A percentile compares a stretch with the other conserved stretches of the same genome.
These are phyloP conservation scores for Mamestra brassicae DNA, from an alignment of 2,888 invertebrate species.

Conservation along the genomic window DNA sequence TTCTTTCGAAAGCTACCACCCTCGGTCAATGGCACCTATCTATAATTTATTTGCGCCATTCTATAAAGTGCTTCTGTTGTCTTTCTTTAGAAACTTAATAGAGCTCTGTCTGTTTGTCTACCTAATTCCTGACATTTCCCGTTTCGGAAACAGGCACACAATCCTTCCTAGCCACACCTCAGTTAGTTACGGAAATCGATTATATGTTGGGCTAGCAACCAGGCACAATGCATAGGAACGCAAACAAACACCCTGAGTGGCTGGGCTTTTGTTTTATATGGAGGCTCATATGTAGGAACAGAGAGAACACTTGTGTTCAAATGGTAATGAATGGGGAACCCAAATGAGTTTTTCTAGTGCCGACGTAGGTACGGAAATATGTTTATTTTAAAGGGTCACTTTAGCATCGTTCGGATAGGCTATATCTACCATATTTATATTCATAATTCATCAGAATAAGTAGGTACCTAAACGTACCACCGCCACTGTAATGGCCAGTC, in stretches of 20 bases:
- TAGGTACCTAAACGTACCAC: background rate
- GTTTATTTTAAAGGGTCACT: background rate
- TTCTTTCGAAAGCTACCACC: background rate
- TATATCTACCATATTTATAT: background rate
- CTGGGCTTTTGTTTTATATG: constrained; percentile 6
- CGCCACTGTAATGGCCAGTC: too few species aligned
- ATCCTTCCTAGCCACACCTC: constrained; percentile 25
- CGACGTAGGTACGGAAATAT: background rate
- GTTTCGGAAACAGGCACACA: constrained; percentile 6
- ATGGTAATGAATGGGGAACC: background rate
- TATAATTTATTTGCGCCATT: background rate
- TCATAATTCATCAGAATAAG: background rate
- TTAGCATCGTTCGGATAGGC: background rate
- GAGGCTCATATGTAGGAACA: background rate
- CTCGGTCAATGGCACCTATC: background rate
- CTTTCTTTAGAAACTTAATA: background rate
- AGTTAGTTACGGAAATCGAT: constrained; percentile 29
- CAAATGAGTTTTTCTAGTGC: background rate
- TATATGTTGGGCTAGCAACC: constrained; percentile 16
- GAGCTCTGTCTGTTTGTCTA: background rate
- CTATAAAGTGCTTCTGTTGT: background rate
- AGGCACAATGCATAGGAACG: constrained; percentile 6
- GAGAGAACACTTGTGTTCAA: background rate
- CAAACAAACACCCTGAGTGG: constrained; percentile 4
- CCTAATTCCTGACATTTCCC: constrained; percentile 16